Evolutionary conservation across 2,113 vertebrate species (phyloP).

Genomic region (Oxygymnocypris stewartii): DNA sequence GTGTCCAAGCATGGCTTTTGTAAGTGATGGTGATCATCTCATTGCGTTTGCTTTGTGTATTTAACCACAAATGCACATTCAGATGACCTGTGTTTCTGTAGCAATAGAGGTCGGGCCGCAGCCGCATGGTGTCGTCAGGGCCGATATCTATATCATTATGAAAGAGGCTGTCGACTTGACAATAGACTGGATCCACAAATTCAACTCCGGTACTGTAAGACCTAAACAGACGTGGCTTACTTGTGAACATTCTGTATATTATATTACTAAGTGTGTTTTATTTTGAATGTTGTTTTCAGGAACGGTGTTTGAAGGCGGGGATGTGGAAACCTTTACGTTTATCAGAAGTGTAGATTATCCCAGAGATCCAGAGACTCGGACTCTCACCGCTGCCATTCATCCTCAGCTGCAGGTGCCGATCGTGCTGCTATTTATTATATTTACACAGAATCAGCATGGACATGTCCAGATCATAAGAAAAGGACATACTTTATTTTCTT

Average conservation of each 20-base stretch:
- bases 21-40: slow-evolving; percentile 57
- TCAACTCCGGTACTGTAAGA: slow-evolving; percentile 75
- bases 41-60: neutral
- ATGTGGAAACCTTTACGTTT: slow-evolving; percentile 68
- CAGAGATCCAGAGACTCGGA: slow-evolving; percentile 67
- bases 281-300: slow-evolving; percentile 64
- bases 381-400: slow-evolving; percentile 74
- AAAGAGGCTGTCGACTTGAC: slow-evolving; percentile 69
- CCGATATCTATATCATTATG: slow-evolving; percentile 74
- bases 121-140: slow-evolving; percentile 78
- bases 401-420: slow-evolving; percentile 73
- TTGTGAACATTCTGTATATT: neutral
- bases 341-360: slow-evolving; percentile 74
- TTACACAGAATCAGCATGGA: neutral
- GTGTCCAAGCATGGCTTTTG: slow-evolving; percentile 70
- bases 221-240: slow-evolving; percentile 6
- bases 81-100: slow-evolving; percentile 39
- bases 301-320: slow-evolving; percentile 71
- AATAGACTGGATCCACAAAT: slow-evolving; percentile 78
- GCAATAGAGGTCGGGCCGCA: slow-evolving; percentile 82
- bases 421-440: neutral
- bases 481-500: neutral
- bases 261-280: neutral
- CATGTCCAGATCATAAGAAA: neutral
- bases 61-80: neutral